phyloP scores from a whole-genome alignment of 2,888 invertebrate species.

The Cantharis rufa region DNA sequence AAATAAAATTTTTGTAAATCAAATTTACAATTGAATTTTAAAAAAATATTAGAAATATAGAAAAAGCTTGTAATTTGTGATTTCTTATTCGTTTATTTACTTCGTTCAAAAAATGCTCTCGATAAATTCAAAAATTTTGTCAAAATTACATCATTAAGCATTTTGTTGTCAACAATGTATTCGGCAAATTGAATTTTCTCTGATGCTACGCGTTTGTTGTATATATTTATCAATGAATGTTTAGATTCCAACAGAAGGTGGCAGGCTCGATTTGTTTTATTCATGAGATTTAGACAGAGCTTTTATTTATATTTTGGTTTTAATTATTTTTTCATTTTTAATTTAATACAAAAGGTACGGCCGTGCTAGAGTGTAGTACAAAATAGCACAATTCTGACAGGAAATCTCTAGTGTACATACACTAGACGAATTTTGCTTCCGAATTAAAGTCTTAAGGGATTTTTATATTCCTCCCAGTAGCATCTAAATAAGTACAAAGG shows the following conservation, averaged over 20 bases:
- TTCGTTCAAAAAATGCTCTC: not conserved
- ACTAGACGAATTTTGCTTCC: slow-evolving; percentile 12
- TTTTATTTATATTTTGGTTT: not conserved
- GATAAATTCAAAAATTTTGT: not conserved
- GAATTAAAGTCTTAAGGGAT: slow-evolving; percentile 18
- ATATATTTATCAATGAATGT: not conserved
- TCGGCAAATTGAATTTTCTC: not conserved
- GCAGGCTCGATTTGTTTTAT: not conserved
- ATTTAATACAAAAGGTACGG: not conserved
- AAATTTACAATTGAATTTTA: not conserved
- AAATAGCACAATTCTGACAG: slow-evolving; percentile 11
- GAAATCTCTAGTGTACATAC: slow-evolving; percentile 15
- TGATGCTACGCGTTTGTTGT: not conserved
- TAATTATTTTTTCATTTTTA: not conserved
- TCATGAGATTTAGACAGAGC: not conserved
- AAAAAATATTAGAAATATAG: not conserved
- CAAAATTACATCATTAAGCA: not conserved
- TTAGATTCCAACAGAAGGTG: not conserved
- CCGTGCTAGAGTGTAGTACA: not conserved
- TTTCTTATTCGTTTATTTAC: not conserved
- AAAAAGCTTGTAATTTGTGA: not conserved
- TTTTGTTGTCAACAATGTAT: not conserved
- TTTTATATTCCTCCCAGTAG: slow-evolving; percentile 13
- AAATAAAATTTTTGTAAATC: not conserved
- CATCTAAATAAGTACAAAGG: slow-evolving; percentile 20